Evolutionary conservation across 2,888 invertebrate genomes (phyloP).

Genomic region (Panzeria rudis): DNA sequence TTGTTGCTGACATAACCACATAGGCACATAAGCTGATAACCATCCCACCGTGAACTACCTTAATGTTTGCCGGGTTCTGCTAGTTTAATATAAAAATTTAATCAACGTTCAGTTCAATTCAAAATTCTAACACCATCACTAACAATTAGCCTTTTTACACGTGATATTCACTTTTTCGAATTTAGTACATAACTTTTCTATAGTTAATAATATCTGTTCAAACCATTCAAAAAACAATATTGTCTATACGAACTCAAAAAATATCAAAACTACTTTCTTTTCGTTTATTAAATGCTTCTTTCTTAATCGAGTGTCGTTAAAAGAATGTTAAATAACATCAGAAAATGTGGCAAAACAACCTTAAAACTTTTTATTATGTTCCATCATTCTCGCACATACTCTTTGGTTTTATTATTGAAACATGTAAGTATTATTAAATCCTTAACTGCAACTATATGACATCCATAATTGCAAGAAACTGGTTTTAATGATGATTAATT

Average conservation of each 20-base stretch:
- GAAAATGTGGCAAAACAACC: conserved; percentile 17
- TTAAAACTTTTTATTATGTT: conserved; percentile 22
- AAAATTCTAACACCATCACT: neutral
- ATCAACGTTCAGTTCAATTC: neutral
- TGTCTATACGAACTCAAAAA: neutral
- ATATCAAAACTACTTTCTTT: conserved; percentile 44
- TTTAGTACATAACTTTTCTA: neutral
- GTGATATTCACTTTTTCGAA: neutral
- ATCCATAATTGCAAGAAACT: conserved; percentile 17
- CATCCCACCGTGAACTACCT: too few species aligned
- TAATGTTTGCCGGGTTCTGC: too few species aligned
- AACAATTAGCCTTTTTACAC: neutral
- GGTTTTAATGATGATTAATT: conserved; percentile 47
- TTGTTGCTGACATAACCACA: too few species aligned
- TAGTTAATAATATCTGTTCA: neutral
- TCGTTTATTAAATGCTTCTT: conserved; percentile 50
- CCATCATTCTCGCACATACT: neutral
- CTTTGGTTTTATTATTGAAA: conserved; percentile 9
- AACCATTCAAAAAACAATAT: neutral
- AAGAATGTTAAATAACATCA: conserved; percentile 41
- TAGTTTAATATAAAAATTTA: too few species aligned
- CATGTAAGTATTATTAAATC: conserved; percentile 28
- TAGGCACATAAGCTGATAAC: too few species aligned
- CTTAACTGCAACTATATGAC: conserved; percentile 28
- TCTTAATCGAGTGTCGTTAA: conserved; percentile 29